Conservation (phyloP, 1,140 invertebrate species). For the Pseudoatta argentina region DNA sequence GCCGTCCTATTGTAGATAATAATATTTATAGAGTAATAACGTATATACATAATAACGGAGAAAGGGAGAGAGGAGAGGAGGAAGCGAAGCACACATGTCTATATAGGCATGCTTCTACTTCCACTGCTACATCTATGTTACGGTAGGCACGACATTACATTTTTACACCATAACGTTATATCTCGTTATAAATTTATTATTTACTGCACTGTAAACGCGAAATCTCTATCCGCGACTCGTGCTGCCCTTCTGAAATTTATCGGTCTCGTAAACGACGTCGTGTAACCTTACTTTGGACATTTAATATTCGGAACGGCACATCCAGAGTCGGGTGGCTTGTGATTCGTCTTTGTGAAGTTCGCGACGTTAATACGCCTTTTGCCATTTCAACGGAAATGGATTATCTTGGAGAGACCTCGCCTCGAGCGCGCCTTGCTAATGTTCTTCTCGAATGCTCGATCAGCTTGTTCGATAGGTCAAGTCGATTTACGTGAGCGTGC, state of each 20-base stretch:
- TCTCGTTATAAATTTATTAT: conserved; percentile 64
- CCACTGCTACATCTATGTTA: background rate
- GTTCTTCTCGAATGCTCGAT: conserved; percentile 25
- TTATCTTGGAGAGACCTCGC: conserved; percentile 49
- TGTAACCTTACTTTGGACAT: conserved; percentile 48
- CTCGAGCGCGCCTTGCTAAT: conserved; percentile 37
- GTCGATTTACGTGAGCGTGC: conserved; percentile 44
- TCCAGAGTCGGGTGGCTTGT: conserved; percentile 22
- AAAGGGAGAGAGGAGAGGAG: background rate
- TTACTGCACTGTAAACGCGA: conserved; percentile 38
- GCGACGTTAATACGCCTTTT: conserved; percentile 45
- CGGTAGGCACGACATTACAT: conserved; percentile 16
- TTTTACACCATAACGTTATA: conserved; percentile 14
- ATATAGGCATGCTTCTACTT: background rate
- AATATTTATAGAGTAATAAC: conserved; percentile 48
- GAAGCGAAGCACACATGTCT: background rate
- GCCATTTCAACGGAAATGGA: conserved; percentile 54
- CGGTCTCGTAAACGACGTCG: conserved; percentile 56
- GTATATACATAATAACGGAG: background rate
- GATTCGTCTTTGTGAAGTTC: conserved; percentile 42
- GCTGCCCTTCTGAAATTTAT: conserved; percentile 55
- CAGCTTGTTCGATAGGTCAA: conserved; percentile 45
- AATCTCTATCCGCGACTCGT: conserved; percentile 58
- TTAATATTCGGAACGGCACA: conserved; percentile 32
- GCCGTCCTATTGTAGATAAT: conserved; percentile 42